Conservation (phyloP, 2,113 vertebrate species). For the Numida meleagris region DNA sequence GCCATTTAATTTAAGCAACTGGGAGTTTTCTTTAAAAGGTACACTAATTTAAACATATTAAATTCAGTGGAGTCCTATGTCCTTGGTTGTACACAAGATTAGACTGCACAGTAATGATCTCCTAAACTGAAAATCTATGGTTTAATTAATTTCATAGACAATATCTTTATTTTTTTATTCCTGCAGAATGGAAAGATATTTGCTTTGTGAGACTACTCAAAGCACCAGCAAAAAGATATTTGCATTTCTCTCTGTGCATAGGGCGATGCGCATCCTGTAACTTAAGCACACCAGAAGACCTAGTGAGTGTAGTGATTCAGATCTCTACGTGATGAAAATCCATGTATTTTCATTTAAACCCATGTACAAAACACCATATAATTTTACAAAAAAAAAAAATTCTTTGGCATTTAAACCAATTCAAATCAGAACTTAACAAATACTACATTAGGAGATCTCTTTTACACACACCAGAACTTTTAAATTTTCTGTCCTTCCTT, state of each 20-base stretch:
- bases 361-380: background rate
- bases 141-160: background rate
- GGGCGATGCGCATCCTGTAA: background rate
- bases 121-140: background rate
- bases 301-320: background rate
- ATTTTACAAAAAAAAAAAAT: background rate
- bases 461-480: background rate
- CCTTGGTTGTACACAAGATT: background rate
- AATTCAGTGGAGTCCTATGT: background rate
- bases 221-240: background rate
- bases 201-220: background rate
- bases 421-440: background rate
- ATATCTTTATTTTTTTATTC: background rate
- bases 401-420: background rate
- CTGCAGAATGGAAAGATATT: background rate
- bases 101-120: background rate
- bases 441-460: background rate
- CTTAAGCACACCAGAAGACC: background rate
- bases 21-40: background rate
- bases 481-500: background rate
- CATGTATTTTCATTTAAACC: background rate
- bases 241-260: background rate
- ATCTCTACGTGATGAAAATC: background rate
- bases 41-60: constrained; percentile 4
- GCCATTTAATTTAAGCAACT: background rate